phyloP scores from a whole-genome alignment of 2,113 vertebrate genomes.

The Pyrgilauda ruficollis region DNA sequence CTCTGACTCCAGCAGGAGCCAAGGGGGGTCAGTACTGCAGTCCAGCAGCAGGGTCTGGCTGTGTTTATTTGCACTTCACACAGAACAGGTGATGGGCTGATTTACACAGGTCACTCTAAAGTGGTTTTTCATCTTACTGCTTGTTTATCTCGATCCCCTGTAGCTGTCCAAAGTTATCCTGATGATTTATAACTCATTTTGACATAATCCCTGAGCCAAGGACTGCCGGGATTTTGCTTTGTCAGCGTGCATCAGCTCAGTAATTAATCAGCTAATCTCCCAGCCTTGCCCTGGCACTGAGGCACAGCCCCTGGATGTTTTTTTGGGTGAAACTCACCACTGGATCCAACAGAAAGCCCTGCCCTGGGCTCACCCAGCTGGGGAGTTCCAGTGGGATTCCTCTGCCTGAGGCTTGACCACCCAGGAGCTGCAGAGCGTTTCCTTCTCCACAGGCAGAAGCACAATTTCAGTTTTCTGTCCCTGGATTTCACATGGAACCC shows the following conservation, averaged over 20 bases:
- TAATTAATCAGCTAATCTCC: not conserved
- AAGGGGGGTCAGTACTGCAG: accelerated
- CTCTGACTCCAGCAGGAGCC: not conserved
- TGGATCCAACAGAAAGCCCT: too few species aligned
- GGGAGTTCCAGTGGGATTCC: not conserved
- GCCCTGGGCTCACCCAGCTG: not conserved
- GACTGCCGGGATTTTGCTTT: not conserved
- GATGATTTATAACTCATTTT: not conserved
- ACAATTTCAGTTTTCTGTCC: not conserved
- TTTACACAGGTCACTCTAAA: not conserved
- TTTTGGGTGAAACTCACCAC: not conserved
- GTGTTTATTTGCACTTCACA: not conserved
- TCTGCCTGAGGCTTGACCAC: not conserved
- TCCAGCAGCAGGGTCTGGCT: accelerated
- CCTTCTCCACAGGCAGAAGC: not conserved
- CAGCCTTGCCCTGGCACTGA: not conserved
- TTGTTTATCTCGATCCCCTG: not conserved
- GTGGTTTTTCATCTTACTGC: not conserved
- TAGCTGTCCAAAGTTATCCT: not conserved
- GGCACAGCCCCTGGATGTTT: not conserved
- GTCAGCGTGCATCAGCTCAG: not conserved
- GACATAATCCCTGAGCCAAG: not conserved
- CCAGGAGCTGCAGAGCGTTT: accelerated
- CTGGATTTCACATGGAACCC: not conserved
- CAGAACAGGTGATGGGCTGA: not conserved